Conservation (phyloP, 2,113 vertebrate genomes). For the Buteo buteo region DNA sequence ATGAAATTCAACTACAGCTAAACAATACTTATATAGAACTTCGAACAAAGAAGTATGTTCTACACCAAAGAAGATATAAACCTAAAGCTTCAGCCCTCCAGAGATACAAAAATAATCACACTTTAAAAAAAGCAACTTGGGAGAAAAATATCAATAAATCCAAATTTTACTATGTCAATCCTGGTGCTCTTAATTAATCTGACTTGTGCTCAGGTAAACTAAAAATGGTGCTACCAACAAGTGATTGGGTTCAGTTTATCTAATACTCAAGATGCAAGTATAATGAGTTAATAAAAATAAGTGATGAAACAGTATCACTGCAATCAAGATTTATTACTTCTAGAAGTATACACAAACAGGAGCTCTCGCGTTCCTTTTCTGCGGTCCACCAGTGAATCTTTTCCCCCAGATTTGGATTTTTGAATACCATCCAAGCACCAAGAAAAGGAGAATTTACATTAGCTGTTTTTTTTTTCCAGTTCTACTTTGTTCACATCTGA, state of each 20-base stretch:
- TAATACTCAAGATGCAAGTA: background rate
- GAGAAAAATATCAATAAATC: background rate
- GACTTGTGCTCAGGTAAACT: background rate
- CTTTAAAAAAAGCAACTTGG: background rate
- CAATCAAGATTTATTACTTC: background rate
- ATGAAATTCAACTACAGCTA: background rate
- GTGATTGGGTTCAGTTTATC: background rate
- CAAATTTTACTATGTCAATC: background rate
- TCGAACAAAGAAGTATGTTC: background rate
- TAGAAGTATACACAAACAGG: background rate
- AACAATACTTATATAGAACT: background rate
- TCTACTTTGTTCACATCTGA: background rate
- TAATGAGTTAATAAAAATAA: background rate
- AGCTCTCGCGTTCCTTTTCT: background rate
- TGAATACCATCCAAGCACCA: background rate
- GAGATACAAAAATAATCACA: background rate
- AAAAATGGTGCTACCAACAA: background rate
- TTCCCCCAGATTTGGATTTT: background rate
- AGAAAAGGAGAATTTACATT: background rate
- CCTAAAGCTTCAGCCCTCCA: background rate
- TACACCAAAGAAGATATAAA: background rate
- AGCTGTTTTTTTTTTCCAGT: background rate
- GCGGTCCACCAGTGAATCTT: background rate
- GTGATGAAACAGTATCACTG: background rate
- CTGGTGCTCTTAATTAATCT: background rate